Base-by-base conservation (phyloP, 2,888 invertebrate genomes). In the Stegophylla sp. region DNA sequence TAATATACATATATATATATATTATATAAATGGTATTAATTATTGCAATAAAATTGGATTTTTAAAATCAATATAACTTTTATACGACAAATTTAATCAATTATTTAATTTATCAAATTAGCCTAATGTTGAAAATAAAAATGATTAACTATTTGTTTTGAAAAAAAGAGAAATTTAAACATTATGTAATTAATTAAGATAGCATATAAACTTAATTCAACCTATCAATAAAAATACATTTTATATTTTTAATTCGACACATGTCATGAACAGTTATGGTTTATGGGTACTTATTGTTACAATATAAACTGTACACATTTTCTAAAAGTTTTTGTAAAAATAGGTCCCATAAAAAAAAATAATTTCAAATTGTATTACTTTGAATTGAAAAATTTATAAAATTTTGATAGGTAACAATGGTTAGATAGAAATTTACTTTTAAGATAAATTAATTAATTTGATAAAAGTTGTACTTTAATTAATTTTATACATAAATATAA, bases 381-480 rank as follows among this genome's bases (percentile, higher is more conserved):
- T 74, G 4, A 5, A 51, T 15, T 34, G 13, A 13, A 45, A 48
- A 34, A 59, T 28, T 63, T 43, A 48, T 20, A 13, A 45, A 15
- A 51, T 74, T 61, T 74, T 48, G 28, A 63, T 63, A 48, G 63
- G 63, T 63, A 63, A 63, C 51, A 74, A 41, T 51, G 4, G 20
- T 51, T 28, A 45, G 12, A n/a, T 34, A 51, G 69, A n/a, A 51
- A 63, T 51, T 74, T 4, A 45, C 15, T 7, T 17, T 63, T 28
- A 59, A 20, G n/a, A 53, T 23, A 15, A 28, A 61, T 59, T n/a
- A 26, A 72, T 72, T 59, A 45, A 61, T 45, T 73, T 73, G 28
- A 73, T n/a, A 61, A 61, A 28, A 48, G 28, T 73, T 73, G 73
- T 73, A 73, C 73, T 73, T 56, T 56, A 72, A 71, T 20, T 51